Evolutionary conservation across 2,113 vertebrate species (phyloP).

Genomic region (Fregetta grallaria): DNA sequence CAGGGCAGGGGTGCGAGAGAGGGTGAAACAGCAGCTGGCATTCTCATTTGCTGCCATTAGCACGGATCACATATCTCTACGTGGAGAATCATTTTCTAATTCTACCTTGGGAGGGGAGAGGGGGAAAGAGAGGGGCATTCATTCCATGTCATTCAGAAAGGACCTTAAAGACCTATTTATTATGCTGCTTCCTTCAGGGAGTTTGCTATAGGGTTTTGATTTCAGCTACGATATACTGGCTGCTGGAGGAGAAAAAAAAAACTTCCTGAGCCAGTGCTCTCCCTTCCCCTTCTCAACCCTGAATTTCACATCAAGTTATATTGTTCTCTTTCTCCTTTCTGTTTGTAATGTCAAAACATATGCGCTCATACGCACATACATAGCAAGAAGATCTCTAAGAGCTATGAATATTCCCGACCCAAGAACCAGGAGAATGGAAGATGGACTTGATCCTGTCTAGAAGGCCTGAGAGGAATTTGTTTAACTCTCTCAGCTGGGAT

Average conservation of each 20-base stretch:
- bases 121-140: slow-evolving; percentile 43
- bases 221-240: slow-evolving; percentile 63
- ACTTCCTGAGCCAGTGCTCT: slow-evolving; percentile 27
- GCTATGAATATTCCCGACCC: background rate
- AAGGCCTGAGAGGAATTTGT: background rate
- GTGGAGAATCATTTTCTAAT: slow-evolving; percentile 46
- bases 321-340: background rate
- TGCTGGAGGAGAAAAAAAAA: slow-evolving; percentile 41
- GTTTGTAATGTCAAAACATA: background rate
- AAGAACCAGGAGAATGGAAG: background rate
- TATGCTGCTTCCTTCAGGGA: slow-evolving; percentile 59
- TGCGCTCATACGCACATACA: background rate
- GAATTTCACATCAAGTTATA: slow-evolving; percentile 1
- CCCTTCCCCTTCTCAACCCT: background rate
- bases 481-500: background rate
- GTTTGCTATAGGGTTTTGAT: slow-evolving; percentile 59
- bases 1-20: slow-evolving; percentile 22
- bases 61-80: background rate
- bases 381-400: background rate
- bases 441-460: background rate
- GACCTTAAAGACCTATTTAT: slow-evolving; percentile 70
- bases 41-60: slow-evolving; percentile 52
- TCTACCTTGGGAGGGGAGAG: slow-evolving; percentile 41
- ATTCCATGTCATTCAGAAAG: slow-evolving; percentile 59
- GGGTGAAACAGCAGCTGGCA: slow-evolving; percentile 44